Percentiles rank a stretch among this genome's conserved stretches.
Conservation (phyloP, 1,140 invertebrate species). For the Drosophila sulfurigaster region DNA sequence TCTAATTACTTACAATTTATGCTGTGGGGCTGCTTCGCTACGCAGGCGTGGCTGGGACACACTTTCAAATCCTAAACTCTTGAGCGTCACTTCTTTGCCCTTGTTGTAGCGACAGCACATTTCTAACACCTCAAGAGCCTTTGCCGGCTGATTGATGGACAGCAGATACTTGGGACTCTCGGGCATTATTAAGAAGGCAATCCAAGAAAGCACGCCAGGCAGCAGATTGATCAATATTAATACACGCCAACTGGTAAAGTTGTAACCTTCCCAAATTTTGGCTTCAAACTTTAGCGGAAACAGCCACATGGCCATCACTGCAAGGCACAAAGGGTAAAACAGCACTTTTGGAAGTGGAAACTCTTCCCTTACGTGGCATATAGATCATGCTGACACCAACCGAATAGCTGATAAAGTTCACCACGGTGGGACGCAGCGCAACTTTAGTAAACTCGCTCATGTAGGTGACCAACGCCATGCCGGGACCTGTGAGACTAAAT, state of each 20-base stretch:
- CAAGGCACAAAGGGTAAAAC: neutral
- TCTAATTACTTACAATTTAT: constrained; percentile 9
- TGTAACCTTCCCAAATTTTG: neutral
- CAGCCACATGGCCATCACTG: constrained; percentile 24
- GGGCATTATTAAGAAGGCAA: constrained; percentile 21
- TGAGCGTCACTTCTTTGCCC: constrained; percentile 45
- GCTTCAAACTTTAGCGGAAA: neutral
- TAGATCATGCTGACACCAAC: constrained; percentile 43
- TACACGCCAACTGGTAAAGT: constrained; percentile 38
- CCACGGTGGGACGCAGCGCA: constrained; percentile 42
- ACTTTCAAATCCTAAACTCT: constrained; percentile 36
- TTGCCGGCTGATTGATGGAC: constrained; percentile 12
- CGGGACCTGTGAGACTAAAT: constrained; percentile 35
- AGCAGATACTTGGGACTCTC: constrained; percentile 62
- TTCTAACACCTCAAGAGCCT: constrained; percentile 44
- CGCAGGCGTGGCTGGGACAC: constrained; percentile 26
- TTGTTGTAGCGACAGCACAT: constrained; percentile 48
- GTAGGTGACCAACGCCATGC: constrained; percentile 31
- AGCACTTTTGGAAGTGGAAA: no score
- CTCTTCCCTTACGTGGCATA: constrained; percentile 43
- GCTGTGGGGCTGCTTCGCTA: neutral
- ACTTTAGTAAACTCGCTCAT: constrained; percentile 53
- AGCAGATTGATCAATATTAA: constrained; percentile 3
- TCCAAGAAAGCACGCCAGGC: constrained; percentile 31
- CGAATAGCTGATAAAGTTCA: constrained; percentile 37